These are phyloP conservation scores for Liopterus haemorrhoidalis DNA, from an alignment of 2,888 invertebrate species.

Conservation along the genomic window DNA sequence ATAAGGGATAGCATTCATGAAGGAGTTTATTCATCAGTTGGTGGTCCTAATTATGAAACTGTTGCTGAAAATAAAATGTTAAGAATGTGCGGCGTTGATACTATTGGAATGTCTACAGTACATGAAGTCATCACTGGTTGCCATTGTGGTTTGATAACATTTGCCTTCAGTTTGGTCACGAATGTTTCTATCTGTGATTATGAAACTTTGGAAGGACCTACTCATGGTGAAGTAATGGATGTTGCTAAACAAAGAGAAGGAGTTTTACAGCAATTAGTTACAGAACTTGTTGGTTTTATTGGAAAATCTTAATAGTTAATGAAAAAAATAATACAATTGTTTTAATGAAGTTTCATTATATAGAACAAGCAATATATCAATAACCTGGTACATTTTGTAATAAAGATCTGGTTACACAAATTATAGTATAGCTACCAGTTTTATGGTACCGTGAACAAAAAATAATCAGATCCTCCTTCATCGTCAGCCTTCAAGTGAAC, in stretches of 20 bases:
- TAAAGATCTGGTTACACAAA: no score
- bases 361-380: no score
- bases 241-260: slow-evolving; percentile 65
- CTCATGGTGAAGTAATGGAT: slow-evolving; percentile 84
- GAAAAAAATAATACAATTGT: no score
- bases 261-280: slow-evolving; percentile 60
- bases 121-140: slow-evolving; percentile 80
- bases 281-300: no score
- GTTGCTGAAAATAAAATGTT: slow-evolving; percentile 87
- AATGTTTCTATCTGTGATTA: slow-evolving; percentile 82
- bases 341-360: no score
- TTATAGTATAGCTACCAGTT: no score
- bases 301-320: no score
- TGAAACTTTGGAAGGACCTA: slow-evolving; percentile 66
- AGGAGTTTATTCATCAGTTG: slow-evolving; percentile 91
- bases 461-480: no score
- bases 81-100: slow-evolving; percentile 75
- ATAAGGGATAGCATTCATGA: slow-evolving; percentile 69
- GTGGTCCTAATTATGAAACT: slow-evolving; percentile 94
- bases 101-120: slow-evolving; percentile 77
- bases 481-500: no score
- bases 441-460: no score
- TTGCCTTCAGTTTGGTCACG: slow-evolving; percentile 91
- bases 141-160: slow-evolving; percentile 85
- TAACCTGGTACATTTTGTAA: no score